Percentiles rank a stretch among this genome's conserved stretches.
Evolutionary conservation across 2,797 vertebrate genomes (phyloP).

Genomic region (Clarias laeviceps): DNA sequence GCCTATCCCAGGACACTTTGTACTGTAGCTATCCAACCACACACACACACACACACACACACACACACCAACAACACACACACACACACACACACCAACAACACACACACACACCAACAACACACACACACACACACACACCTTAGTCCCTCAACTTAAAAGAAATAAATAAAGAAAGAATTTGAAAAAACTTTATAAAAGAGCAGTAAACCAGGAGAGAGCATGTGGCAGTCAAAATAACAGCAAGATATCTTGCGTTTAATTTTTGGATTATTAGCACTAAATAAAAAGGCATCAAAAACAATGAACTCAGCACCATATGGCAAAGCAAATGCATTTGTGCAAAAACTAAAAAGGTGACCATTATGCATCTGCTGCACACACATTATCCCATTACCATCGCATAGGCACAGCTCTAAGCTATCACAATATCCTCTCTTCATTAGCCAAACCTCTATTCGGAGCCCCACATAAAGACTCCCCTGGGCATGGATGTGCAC

Average conservation of each 20-base stretch:
- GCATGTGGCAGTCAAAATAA: conserved; percentile 7
- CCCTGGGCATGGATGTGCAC: conserved; percentile 4
- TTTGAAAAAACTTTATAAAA: too few relatives aligned
- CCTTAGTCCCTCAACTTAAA: not conserved
- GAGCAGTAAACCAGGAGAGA: not conserved
- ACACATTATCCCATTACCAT: conserved; percentile 46
- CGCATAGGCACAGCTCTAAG: conserved; percentile 40
- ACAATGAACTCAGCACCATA: conserved; percentile 32
- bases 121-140: not conserved
- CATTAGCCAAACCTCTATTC: conserved; percentile 51
- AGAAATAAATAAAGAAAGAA: too few relatives aligned
- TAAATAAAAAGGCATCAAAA: conserved; percentile 18
- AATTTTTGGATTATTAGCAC: conserved; percentile 11
- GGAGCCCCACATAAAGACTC: conserved; percentile 17
- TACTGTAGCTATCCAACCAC: too few relatives aligned
- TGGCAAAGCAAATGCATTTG: conserved; percentile 28
- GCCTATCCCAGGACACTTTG: too few relatives aligned
- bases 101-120: too few relatives aligned
- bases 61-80: too few relatives aligned
- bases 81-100: too few relatives aligned
- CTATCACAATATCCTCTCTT: conserved; percentile 45
- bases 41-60: too few relatives aligned
- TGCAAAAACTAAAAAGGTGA: conserved; percentile 29
- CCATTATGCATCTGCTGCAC: conserved; percentile 45
- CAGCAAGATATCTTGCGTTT: not conserved